Conservation (phyloP, 1,140 invertebrate genomes). For the Drosophila gunungcola region DNA sequence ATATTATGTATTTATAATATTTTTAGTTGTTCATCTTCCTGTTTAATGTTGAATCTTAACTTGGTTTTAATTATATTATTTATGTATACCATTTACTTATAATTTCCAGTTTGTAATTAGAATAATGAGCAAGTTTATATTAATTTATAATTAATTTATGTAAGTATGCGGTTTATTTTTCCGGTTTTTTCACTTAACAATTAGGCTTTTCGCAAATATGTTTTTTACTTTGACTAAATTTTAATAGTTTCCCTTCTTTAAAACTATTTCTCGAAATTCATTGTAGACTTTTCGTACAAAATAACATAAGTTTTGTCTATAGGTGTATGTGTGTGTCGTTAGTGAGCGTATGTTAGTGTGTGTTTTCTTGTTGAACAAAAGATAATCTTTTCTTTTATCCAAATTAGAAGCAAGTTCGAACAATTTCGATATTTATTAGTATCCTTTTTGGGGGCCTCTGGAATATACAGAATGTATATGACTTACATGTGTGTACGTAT, state of each 20-base stretch:
- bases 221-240: conserved; percentile 27
- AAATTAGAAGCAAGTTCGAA: conserved; percentile 56
- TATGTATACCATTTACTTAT: conserved; percentile 72
- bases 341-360: conserved; percentile 21
- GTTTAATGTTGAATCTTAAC: conserved; percentile 61
- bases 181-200: conserved; percentile 50
- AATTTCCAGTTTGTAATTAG: conserved; percentile 70
- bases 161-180: conserved; percentile 53
- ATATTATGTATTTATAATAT: conserved; percentile 68
- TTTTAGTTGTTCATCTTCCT: conserved; percentile 63
- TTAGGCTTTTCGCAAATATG: conserved; percentile 52
- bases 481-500: conserved; percentile 47
- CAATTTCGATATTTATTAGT: conserved; percentile 44
- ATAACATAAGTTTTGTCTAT: conserved; percentile 57
- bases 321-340: conserved; percentile 18
- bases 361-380: conserved; percentile 40
- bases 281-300: conserved; percentile 71
- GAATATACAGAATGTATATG: conserved; percentile 55
- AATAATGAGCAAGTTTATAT: conserved; percentile 78
- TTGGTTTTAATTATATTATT: conserved; percentile 67
- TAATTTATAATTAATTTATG: conserved; percentile 72
- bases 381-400: conserved; percentile 26
- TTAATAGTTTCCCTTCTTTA: conserved; percentile 49
- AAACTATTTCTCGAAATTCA: conserved; percentile 68
- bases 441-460: conserved; percentile 20